Evolutionary conservation across 2,888 invertebrate genomes (phyloP).

Genomic region (Lithophane socia): DNA sequence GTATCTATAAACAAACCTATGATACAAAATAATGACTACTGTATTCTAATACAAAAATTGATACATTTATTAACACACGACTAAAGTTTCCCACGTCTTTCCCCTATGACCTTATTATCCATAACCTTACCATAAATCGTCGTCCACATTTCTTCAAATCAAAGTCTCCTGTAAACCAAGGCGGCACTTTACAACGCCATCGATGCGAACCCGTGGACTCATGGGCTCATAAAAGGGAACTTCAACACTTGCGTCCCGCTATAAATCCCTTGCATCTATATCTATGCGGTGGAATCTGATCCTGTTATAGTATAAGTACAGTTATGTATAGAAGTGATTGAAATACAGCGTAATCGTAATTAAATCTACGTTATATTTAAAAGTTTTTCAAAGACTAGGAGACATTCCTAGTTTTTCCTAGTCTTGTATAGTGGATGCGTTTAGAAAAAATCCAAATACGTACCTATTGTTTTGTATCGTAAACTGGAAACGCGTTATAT

Average conservation of each 20-base stretch:
- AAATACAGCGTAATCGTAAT: not conserved
- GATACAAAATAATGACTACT: not conserved
- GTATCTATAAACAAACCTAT: not conserved
- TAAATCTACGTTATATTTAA: too few species aligned
- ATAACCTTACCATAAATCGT: constrained; percentile 15
- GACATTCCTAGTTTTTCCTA: too few species aligned
- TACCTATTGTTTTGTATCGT: too few species aligned
- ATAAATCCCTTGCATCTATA: constrained; percentile 68
- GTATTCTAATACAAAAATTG: not conserved
- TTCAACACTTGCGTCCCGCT: constrained; percentile 62
- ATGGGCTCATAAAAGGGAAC: constrained; percentile 68
- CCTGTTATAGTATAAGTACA: constrained; percentile 33
- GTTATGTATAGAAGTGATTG: constrained; percentile 5
- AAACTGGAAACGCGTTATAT: too few species aligned
- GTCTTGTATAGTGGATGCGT: too few species aligned
- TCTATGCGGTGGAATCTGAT: constrained; percentile 25
- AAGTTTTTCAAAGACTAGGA: too few species aligned
- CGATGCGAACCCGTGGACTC: constrained; percentile 57
- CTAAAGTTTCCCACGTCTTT: not conserved
- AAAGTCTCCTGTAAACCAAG: constrained; percentile 46
- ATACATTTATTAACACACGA: not conserved
- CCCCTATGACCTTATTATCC: not conserved
- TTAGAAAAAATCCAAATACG: too few species aligned
- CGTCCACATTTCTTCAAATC: constrained; percentile 48
- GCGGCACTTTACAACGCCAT: constrained; percentile 58